phyloP scores from a whole-genome alignment of 2,113 vertebrate species.

The Oceanodroma tethys region DNA sequence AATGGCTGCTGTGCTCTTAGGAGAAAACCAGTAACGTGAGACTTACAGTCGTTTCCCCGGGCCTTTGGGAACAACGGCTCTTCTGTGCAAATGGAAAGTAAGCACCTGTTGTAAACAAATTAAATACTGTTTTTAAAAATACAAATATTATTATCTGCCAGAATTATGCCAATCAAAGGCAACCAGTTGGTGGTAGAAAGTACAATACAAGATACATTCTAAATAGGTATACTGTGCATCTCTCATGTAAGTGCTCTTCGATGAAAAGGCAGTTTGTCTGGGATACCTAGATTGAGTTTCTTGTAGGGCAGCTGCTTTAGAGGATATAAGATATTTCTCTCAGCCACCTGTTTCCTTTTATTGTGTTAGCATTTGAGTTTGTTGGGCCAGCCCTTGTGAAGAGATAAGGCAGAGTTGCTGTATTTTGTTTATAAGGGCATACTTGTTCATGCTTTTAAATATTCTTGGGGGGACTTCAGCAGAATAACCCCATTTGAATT shows the following conservation, averaged over 20 bases:
- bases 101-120: constrained; percentile 77
- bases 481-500: constrained; percentile 38
- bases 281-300: constrained; percentile 84
- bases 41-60: background rate
- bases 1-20: constrained; percentile 10
- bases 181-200: constrained; percentile 67
- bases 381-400: constrained; percentile 34
- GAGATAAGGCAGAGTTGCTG: constrained; percentile 60
- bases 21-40: constrained; percentile 54
- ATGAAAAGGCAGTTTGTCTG: constrained; percentile 76
- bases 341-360: constrained; percentile 82
- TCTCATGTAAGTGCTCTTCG: constrained; percentile 53
- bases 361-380: constrained; percentile 60
- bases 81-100: constrained; percentile 66
- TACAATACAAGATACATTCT: constrained; percentile 62
- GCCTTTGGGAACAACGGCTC: constrained; percentile 48
- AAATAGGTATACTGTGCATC: constrained; percentile 66
- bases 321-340: constrained; percentile 73
- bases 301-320: constrained; percentile 77
- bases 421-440: constrained; percentile 52
- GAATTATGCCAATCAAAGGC: constrained; percentile 68
- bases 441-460: constrained; percentile 63
- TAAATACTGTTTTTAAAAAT: constrained; percentile 62
- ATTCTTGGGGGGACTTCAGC: constrained; percentile 68
- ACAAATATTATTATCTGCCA: constrained; percentile 73